These are phyloP conservation scores for Zapornia atra DNA, from an alignment of 2,113 vertebrate genomes.

Conservation along the genomic window DNA sequence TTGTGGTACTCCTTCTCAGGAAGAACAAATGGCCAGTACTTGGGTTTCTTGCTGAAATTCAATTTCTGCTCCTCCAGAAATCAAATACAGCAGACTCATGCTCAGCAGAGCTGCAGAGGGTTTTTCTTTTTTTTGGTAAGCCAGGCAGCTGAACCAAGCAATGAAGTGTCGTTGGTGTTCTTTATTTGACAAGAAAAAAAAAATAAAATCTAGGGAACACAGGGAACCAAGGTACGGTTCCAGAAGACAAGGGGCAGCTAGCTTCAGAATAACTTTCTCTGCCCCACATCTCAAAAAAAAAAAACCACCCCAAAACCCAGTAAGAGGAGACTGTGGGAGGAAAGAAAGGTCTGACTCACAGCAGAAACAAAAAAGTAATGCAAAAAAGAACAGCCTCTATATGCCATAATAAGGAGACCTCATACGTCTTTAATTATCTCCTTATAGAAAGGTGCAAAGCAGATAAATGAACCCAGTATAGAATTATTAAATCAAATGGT, in stretches of 20 bases:
- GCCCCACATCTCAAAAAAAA: neutral
- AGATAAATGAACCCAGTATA: neutral
- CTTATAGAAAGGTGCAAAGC: neutral
- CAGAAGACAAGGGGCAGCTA: neutral
- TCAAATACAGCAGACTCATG: neutral
- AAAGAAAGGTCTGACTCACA: conserved; percentile 29
- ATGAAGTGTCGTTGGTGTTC: neutral
- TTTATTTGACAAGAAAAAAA: neutral
- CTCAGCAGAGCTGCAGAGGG: neutral
- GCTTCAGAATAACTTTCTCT: neutral
- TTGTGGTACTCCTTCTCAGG: fast-evolving
- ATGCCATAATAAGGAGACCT: neutral
- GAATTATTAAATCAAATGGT: conserved; percentile 16
- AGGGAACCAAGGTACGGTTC: neutral
- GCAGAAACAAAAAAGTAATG: conserved; percentile 17
- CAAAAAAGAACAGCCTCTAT: conserved; percentile 15
- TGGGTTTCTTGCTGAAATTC: neutral
- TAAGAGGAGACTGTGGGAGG: conserved; percentile 5
- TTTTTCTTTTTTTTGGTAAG: neutral
- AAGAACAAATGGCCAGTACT: neutral
- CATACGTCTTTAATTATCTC: conserved; percentile 5
- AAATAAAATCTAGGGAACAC: neutral
- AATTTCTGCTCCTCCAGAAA: neutral
- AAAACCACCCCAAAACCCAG: neutral
- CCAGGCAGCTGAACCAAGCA: neutral